Base-by-base conservation (phyloP, 2,888 invertebrate species). In the Eremobia ochroleuca region DNA sequence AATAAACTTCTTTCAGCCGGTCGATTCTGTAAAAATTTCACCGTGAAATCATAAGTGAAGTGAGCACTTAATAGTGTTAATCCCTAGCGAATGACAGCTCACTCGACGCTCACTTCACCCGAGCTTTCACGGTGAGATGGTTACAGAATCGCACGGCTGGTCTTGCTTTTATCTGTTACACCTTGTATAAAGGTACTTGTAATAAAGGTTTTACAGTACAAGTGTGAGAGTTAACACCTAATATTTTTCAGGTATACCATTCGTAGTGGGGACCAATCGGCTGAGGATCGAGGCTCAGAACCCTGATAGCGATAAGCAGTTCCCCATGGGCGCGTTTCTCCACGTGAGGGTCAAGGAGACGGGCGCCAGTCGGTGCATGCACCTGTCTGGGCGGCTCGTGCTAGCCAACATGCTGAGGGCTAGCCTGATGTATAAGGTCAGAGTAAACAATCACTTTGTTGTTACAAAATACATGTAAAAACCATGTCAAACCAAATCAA, bases 401-500 rank as follows among this genome's bases (percentile, higher is more conserved):
- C 90, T 96, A 0, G 94, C 94, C 9, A 96, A 96, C 70, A 92
- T 95, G 94, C 91, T 96, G 73, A 87, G 94, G 5, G 82, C 85
- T 40, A 86, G 90, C 21, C 75, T 96, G 13, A 81, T 92, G 0
- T 96, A 92, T 73, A 96, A 95, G 94, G 96, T 95, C 67, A 64
- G 73, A 31, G 5, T 6, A 34, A 34, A 37, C 34, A 15, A 15
- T 15, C 43, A 15, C 43, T 13, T 43, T 43, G 4, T 43, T 43
- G 43, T 43, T 43, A 43, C 15, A 43, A 40, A 43, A 43, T 4
- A 43, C 43, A 43, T 15, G 43, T 43, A 43, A 43, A 13, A 13
- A 13, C 43, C 13, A 43, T 43, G 13, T 43, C 43, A 40, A 40
- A 40, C 13, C 40, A 40, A 40, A 13, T 40, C 11, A 13, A 13